Evolutionary conservation across 1,140 invertebrate genomes (phyloP).

Genomic region (Zophobas atratus): DNA sequence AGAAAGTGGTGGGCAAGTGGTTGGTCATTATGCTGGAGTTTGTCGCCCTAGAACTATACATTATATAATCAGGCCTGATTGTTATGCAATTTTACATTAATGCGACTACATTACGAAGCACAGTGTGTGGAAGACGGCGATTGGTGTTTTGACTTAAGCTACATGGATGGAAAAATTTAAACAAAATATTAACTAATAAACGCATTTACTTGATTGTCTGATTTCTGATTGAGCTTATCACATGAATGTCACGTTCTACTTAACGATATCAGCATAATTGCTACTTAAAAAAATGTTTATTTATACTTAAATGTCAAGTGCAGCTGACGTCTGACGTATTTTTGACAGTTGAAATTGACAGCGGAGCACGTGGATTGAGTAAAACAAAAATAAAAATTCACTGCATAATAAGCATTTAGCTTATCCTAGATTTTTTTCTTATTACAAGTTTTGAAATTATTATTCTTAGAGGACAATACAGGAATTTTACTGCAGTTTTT

Average conservation of each 20-base stretch:
- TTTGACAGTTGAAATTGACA: too few species aligned
- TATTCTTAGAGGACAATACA: too few species aligned
- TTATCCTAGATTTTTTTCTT: too few species aligned
- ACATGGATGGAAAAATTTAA: conserved; percentile 18
- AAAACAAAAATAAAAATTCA: too few species aligned
- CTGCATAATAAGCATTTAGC: too few species aligned
- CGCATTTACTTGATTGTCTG: conserved; percentile 20
- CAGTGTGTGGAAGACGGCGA: not conserved
- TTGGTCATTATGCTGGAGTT: conserved; percentile 20
- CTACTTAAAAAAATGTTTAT: too few species aligned
- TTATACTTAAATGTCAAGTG: too few species aligned
- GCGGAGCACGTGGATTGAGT: too few species aligned
- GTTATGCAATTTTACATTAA: conserved; percentile 18
- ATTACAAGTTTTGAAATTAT: too few species aligned
- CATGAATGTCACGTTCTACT: conserved; percentile 9
- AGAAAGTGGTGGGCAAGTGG: conserved; percentile 64
- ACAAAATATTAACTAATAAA: conserved; percentile 16
- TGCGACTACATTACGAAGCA: conserved; percentile 12
- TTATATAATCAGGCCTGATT: not conserved
- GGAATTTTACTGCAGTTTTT: too few species aligned
- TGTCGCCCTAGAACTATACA: conserved; percentile 6
- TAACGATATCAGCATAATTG: too few species aligned
- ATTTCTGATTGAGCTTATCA: conserved; percentile 10
- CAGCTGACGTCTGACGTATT: too few species aligned
- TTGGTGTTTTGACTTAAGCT: conserved; percentile 44